Evolutionary conservation across 2,797 vertebrate species (phyloP).

Genomic region (Chaetodon trifasciatus): DNA sequence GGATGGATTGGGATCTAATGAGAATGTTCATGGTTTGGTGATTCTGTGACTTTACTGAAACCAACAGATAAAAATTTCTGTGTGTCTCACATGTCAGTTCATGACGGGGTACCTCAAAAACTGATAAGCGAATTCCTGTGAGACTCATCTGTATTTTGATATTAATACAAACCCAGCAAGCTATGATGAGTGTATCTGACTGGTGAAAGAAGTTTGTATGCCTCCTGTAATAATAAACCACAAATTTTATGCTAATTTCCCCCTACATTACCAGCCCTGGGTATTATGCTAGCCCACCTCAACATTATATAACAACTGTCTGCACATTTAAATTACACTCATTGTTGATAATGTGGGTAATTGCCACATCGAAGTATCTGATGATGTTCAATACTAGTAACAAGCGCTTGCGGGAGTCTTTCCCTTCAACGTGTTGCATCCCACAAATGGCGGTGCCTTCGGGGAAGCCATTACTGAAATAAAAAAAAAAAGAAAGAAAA

Average conservation of each 20-base stretch:
- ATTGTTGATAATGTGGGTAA: neutral
- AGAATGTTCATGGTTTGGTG: too few relatives aligned
- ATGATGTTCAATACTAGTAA: neutral
- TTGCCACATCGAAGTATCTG: neutral
- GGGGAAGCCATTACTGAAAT: neutral
- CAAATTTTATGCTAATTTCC: constrained; percentile 4
- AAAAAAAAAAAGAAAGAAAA: neutral
- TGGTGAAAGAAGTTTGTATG: neutral
- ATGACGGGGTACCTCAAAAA: too few relatives aligned
- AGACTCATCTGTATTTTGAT: neutral
- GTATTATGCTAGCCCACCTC: neutral
- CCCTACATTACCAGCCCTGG: neutral
- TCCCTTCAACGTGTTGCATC: neutral
- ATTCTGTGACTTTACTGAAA: too few relatives aligned
- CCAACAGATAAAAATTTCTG: too few relatives aligned
- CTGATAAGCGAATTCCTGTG: neutral
- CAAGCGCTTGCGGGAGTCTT: neutral
- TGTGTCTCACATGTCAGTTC: too few relatives aligned
- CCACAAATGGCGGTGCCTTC: neutral
- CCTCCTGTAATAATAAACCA: neutral
- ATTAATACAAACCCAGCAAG: neutral
- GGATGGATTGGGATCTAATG: neutral
- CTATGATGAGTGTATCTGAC: too few relatives aligned
- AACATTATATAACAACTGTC: neutral
- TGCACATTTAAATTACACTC: neutral